A percentile compares a stretch with the other conserved stretches of the same genome.
Conservation (phyloP, 2,113 vertebrate species). For the Pavo muticus region DNA sequence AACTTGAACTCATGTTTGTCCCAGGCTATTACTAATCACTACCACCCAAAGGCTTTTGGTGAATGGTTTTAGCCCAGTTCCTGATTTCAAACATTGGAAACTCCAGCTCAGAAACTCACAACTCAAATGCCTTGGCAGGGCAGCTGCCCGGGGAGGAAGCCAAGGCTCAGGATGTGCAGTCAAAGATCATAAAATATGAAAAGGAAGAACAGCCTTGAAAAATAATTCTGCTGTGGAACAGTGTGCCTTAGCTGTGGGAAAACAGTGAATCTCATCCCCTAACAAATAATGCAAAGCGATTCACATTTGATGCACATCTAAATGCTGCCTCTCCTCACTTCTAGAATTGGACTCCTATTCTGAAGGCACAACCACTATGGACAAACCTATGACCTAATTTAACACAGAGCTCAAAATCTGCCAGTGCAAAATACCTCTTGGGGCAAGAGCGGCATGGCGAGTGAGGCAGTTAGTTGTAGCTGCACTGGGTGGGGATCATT, state of each 20-base stretch:
- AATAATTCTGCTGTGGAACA: slow-evolving; percentile 28
- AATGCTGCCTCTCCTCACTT: neutral
- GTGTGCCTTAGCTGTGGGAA: slow-evolving; percentile 30
- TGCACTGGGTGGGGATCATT: neutral
- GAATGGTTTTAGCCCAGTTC: slow-evolving; percentile 23
- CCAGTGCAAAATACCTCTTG: neutral
- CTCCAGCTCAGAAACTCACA: slow-evolving; percentile 54
- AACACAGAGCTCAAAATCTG: neutral
- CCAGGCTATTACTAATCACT: neutral
- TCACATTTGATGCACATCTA: neutral
- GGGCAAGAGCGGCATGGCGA: neutral
- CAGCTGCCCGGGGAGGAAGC: slow-evolving; percentile 54
- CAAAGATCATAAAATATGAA: slow-evolving; percentile 57
- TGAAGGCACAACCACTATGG: neutral
- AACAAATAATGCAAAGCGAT: neutral
- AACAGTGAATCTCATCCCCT: slow-evolving; percentile 3
- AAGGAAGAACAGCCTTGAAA: slow-evolving; percentile 60
- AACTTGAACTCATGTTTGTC: neutral
- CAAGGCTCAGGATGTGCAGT: slow-evolving; percentile 56
- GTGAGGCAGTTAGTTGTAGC: neutral
- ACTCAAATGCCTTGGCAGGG: slow-evolving; percentile 47
- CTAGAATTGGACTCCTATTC: neutral
- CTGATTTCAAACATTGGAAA: slow-evolving; percentile 58
- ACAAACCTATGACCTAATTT: neutral
- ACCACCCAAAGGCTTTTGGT: slow-evolving; percentile 12